phyloP scores from a whole-genome alignment of 2,113 vertebrate species.

The Myotis brandtii region DNA sequence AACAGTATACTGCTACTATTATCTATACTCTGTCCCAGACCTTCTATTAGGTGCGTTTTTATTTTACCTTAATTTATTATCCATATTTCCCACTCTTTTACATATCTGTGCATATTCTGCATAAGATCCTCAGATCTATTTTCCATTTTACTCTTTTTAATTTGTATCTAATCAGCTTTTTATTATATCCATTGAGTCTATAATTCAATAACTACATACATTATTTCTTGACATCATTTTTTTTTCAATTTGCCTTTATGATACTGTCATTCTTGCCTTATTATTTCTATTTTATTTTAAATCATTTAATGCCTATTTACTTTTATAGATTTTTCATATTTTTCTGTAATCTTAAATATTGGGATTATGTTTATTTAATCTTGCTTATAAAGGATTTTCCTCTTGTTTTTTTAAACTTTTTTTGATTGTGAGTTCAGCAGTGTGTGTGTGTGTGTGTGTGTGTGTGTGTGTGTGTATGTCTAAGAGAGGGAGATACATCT shows the following conservation, averaged over 20 bases:
- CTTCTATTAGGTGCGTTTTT: background rate
- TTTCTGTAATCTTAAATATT: background rate
- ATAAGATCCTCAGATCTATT: background rate
- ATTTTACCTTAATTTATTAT: background rate
- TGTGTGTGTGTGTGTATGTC: background rate
- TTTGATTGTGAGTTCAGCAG: background rate
- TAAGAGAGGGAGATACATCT: background rate
- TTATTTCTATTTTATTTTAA: conserved; percentile 16
- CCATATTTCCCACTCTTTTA: background rate
- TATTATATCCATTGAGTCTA: background rate
- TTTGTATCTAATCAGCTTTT: background rate
- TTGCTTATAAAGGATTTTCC: background rate
- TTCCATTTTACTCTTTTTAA: background rate
- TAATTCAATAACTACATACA: background rate
- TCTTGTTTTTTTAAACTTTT: background rate
- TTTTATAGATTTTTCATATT: background rate
- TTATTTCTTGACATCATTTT: background rate
- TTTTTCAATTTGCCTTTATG: background rate
- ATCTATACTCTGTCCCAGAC: background rate
- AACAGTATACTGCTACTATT: background rate
- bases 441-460: background rate
- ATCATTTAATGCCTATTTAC: background rate
- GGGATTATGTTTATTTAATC: background rate
- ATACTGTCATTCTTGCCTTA: background rate
- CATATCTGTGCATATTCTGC: background rate